Base-by-base conservation (phyloP, 2,113 vertebrate species). In the Rana temporaria region DNA sequence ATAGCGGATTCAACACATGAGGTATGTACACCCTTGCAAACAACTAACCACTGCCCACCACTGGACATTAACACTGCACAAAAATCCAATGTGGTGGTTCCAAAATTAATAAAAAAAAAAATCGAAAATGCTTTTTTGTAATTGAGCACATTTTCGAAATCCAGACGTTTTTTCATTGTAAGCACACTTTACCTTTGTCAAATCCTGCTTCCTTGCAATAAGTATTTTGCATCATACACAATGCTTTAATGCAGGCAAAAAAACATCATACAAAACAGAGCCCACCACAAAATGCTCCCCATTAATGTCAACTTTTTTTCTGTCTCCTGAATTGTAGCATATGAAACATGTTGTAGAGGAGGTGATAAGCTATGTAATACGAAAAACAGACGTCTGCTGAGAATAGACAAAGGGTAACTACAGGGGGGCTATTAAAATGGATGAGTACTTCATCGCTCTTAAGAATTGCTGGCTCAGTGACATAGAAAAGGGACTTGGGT, bases 391-490 rank as follows among this genome's bases (percentile, higher is more conserved):
- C 26, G 56, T 63, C 59, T 60, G 68, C 56, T 63, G 42, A 52
- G 59, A 81, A 81, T 72, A 81, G 79, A 81, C 68, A 63, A 71
- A 56, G 26, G n/a, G 52, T 81, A 71, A 48, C 67, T 72, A 66
- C 66, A 70, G 66, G 68, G 57, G 64, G 34, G 57, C 56, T 72
- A 81, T 81, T 81, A 81, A 81, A 81, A 81, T 81, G 68, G 57
- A 81, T 81, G 79, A 81, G 79, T n/a, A 62, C 79, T 66, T 79
- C 55, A 69, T 70, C 78, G 38, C 57, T 70, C 53, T 55, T 60
- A 22, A 70, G 78, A 34, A 79, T 65, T 18, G 53, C 64, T 32
- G 72, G 56, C 72, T 38, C 57, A 38, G 63, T 68, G 42, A 67
- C 42, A 20, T 26, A 79, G 64, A 20, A 32, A 79, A 32, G 64